Evolutionary conservation across 2,113 vertebrate genomes (phyloP).

Genomic region (Zosterops lateralis): DNA sequence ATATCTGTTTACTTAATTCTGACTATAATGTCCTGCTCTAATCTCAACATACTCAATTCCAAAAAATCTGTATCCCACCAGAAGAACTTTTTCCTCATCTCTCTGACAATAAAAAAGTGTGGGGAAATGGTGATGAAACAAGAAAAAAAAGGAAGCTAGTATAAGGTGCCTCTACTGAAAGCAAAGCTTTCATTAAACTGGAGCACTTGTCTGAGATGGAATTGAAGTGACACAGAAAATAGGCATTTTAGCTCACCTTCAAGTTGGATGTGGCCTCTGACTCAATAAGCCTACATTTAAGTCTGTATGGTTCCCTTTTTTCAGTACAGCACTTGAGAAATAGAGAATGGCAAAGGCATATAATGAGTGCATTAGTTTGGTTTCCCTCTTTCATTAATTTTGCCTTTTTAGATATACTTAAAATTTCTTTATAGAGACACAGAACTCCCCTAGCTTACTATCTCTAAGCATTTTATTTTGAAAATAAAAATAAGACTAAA

Average conservation of each 20-base stretch:
- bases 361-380: not conserved
- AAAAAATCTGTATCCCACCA: not conserved
- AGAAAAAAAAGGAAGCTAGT: not conserved
- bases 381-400: not conserved
- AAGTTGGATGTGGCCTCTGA: not conserved
- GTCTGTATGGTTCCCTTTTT: not conserved
- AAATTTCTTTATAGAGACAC: not conserved
- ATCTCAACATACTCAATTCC: not conserved
- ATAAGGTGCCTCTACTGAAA: not conserved
- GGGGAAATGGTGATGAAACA: not conserved
- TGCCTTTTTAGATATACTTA: not conserved
- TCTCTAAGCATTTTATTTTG: not conserved
- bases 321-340: not conserved
- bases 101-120: not conserved
- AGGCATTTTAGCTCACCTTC: not conserved
- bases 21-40: not conserved
- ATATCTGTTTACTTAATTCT: not conserved
- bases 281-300: not conserved
- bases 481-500: not conserved
- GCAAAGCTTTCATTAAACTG: not conserved
- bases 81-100: not conserved
- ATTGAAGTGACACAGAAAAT: not conserved
- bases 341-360: not conserved
- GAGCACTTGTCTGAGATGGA: not conserved
- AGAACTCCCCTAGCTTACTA: not conserved